Evolutionary conservation across 2,888 invertebrate species (phyloP).

Genomic region (Nemapogon koenigi): DNA sequence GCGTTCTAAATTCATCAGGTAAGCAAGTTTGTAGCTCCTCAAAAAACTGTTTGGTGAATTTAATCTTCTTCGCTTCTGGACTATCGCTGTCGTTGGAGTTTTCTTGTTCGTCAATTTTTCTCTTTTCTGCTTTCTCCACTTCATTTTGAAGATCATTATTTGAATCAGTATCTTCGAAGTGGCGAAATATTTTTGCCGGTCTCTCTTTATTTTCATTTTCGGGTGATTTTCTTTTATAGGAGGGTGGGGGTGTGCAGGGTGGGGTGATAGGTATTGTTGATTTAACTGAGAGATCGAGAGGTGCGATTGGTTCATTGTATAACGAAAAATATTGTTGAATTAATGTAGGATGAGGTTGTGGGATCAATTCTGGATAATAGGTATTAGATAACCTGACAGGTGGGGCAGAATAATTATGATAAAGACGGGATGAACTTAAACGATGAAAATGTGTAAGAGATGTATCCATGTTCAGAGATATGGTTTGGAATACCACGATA

Average conservation of each 20-base stretch:
- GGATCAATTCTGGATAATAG: constrained; percentile 48
- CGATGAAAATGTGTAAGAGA: constrained; percentile 50
- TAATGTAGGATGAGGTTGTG: constrained; percentile 49
- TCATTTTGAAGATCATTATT: constrained; percentile 32
- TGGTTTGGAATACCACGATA: constrained; percentile 9
- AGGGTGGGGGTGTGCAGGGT: constrained; percentile 77
- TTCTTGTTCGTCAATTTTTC: constrained; percentile 34
- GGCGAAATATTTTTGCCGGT: constrained; percentile 47
- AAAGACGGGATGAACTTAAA: constrained; percentile 42
- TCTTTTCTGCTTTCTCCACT: constrained; percentile 23
- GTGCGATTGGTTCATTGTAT: constrained; percentile 68
- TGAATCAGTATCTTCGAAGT: constrained; percentile 41
- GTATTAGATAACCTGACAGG: constrained; percentile 43
- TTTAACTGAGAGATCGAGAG: constrained; percentile 80
- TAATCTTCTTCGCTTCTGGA: constrained; percentile 51
- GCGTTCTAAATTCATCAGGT: constrained; percentile 37
- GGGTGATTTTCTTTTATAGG: constrained; percentile 52
- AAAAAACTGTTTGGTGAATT: constrained; percentile 52
- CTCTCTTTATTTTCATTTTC: constrained; percentile 41
- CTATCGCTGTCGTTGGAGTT: constrained; percentile 47
- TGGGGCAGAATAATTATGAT: constrained; percentile 49
- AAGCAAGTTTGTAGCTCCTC: constrained; percentile 49
- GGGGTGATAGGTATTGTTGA: constrained; percentile 76
- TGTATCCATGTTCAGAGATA: constrained; percentile 41
- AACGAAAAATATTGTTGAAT: constrained; percentile 64